Evolutionary conservation across 2,797 vertebrate species (phyloP).

Genomic region (Anolis apletophallus): DNA sequence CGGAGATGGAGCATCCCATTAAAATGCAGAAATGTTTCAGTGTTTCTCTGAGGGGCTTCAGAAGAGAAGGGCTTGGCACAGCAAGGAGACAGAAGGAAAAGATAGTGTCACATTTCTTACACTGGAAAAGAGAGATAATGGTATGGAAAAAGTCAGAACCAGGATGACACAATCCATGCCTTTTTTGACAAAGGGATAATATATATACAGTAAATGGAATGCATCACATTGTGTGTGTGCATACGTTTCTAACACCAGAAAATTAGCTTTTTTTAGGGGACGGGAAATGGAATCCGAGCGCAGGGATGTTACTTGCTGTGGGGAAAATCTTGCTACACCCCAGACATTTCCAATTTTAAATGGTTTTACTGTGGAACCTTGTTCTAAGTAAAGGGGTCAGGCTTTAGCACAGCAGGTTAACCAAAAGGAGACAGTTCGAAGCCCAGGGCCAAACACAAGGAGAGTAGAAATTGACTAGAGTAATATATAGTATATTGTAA

Average conservation of each 20-base stretch:
- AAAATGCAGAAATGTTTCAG: background rate
- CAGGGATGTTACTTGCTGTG: too few relatives aligned
- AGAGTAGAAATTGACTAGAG: too few relatives aligned
- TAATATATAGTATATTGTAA: too few relatives aligned
- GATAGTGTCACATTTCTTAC: background rate
- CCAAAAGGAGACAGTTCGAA: too few relatives aligned
- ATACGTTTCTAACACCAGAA: background rate
- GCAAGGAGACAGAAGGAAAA: background rate
- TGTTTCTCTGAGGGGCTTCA: too few relatives aligned
- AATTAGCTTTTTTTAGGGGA: too few relatives aligned
- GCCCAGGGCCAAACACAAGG: too few relatives aligned
- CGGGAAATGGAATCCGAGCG: background rate
- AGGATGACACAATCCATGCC: background rate
- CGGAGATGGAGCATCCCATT: background rate
- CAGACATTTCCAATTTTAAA: too few relatives aligned
- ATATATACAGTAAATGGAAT: conserved; percentile 24
- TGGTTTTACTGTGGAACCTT: background rate
- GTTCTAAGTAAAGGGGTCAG: too few relatives aligned
- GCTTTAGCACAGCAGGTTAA: too few relatives aligned
- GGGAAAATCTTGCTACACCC: background rate
- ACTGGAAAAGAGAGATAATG: background rate
- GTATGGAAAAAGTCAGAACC: background rate
- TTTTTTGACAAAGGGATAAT: background rate
- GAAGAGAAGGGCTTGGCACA: background rate
- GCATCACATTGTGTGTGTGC: background rate